Evolutionary conservation across 2,113 vertebrate species (phyloP), one percentile per base, ranked within the genome.

Genomic region (Micronisus gabar): DNA sequence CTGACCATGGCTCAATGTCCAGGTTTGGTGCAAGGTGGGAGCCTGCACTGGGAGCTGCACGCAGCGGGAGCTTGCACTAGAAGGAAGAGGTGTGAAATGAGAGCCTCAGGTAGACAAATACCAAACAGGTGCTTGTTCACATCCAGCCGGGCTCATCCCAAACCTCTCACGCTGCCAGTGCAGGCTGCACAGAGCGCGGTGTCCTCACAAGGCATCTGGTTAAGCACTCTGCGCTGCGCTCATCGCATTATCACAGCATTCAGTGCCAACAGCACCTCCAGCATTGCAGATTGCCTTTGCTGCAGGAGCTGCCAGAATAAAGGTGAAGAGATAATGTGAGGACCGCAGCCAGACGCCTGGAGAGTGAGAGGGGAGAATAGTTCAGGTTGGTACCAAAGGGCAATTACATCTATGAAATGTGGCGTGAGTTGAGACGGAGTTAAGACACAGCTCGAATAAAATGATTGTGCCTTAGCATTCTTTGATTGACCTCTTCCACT

Each of bases 151-250:
- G 41, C n/a, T 83, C 59, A 29, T 25, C 45, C 50, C 38, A 72
- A 53, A 27, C 1, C 6, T 55, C 61, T 90, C 47, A 26, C 11
- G 2, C 19, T 29, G 41, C 11, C 70, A 29, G 4, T 7, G 20
- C 38, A 41, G 56, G 3, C 61, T 63, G 71, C 38, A 20, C 34
- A 40, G 38, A 1, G 2, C 0, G 0, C 20, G 36, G 20, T 5
- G 3, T 52, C 58, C 58, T 83, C 43, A 30, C 36, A n/a, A 52
- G 36, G 36, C 43, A 30, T 21, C 82, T 53, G 34, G 41, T 2
- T 1, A 50, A 76, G 50, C 1, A 0, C 26, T 40, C 27, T 30
- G 32, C 10, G 2, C 43, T 3, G 25, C 0, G 4, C 80, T 58
- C 30, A 16, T 66, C 50, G 1, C 6, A 11, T 12, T 40, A 6